Evolutionary conservation across 2,113 vertebrate species (phyloP), one percentile per base, ranked within the genome.

Genomic region (Platichthys stellatus): DNA sequence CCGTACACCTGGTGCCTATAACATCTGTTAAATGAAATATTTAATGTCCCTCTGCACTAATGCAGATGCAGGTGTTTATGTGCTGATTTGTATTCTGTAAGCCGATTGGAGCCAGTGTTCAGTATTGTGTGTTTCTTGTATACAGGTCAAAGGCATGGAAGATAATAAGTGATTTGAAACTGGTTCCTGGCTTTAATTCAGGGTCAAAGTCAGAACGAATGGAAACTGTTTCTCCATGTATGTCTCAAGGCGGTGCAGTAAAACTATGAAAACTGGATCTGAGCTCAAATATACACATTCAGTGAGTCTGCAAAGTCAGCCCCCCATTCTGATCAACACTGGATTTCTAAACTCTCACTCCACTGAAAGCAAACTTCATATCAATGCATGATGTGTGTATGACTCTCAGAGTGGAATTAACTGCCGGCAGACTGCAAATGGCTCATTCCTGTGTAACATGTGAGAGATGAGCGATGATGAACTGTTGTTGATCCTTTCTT

Each of bases 11-110:
- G 73, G 24, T 26, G 47, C 24, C 61, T 31, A 35, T 64, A 84
- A 70, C 76, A 81, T 74, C 69, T 84, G 80, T 24, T 62, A 23
- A 72, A 63, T 72, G 12, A 51, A 64, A 77, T 56, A 72, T 66
- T 72, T 9, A 78, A 17, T 47, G 53, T 72, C 45, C 51, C 15
- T 12, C 49, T 60, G 20, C n/a, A 31, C 38, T 65, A 4, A 6
- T 70, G 31, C 24, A 53, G 40, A 72, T 56, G 59, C 38, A 14
- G 35, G n/a, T 45, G 10, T 74, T 78, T 68, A 72, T 60, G 53
- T 76, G 4, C 24, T 21, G 56, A 66, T 75, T 70, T 75, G 51
- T 49, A 57, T 79, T 72, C 18, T 40, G 51, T 28, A 6, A 47
- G 8, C 18, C 68, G 23, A 74, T 43, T 5, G 28, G 28, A 5